A percentile compares a stretch with the other conserved stretches of the same genome.
Conservation (phyloP, 2,888 invertebrate genomes). For the Ischnura elegans region DNA sequence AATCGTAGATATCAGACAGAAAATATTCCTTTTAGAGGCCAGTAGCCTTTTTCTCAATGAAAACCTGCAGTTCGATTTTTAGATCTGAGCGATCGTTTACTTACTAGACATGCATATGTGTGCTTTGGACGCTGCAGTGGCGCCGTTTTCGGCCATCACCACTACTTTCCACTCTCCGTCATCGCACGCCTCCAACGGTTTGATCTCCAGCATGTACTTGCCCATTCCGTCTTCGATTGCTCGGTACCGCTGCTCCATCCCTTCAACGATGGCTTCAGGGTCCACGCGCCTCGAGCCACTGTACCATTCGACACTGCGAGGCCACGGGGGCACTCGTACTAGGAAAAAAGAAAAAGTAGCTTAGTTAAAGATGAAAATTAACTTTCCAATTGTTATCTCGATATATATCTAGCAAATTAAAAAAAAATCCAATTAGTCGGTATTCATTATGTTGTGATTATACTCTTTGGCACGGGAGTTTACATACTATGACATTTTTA, state of each 20-base stretch:
- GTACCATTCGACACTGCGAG: slow-evolving; percentile 90
- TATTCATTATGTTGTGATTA: no score
- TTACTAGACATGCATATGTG: slow-evolving; percentile 89
- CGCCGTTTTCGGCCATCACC: slow-evolving; percentile 87
- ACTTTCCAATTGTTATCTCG: no score
- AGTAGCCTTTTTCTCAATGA: background rate
- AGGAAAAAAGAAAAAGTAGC: background rate
- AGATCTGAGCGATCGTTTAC: slow-evolving; percentile 73
- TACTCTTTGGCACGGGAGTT: no score
- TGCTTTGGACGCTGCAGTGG: slow-evolving; percentile 87
- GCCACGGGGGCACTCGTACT: slow-evolving; percentile 93
- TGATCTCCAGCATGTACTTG: slow-evolving; percentile 87
- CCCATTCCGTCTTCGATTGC: slow-evolving; percentile 91
- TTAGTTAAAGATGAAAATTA: no score
- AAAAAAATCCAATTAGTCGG: no score
- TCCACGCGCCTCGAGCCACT: slow-evolving; percentile 91
- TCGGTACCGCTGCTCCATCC: slow-evolving; percentile 83
- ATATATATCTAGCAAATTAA: no score
- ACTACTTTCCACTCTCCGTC: slow-evolving; percentile 96
- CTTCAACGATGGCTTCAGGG: slow-evolving; percentile 75
- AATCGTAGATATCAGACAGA: background rate
- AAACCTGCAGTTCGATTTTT: no score
- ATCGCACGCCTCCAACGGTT: slow-evolving; percentile 88
- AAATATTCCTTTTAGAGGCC: background rate
- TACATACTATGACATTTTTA: no score